Conservation (phyloP, 1,140 invertebrate species). For the Hesperophylax magnus region DNA sequence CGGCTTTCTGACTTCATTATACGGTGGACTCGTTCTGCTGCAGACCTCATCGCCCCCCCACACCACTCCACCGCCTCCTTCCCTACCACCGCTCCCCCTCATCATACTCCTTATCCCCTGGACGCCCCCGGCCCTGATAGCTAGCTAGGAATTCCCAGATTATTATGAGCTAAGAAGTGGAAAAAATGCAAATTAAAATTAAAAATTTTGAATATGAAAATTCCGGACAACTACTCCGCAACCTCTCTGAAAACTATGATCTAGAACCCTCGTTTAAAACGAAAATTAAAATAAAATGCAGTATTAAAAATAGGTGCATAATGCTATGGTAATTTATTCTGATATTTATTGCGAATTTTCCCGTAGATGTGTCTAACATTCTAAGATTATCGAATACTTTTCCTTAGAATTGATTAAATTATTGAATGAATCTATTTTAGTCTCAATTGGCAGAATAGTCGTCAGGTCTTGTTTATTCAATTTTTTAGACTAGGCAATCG, state of each 20-base stretch:
- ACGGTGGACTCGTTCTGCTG: constrained; percentile 33
- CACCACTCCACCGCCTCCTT: constrained; percentile 4
- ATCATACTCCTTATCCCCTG: neutral
- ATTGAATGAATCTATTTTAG: too few species aligned
- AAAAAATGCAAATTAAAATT: constrained; percentile 48
- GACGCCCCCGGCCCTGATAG: neutral
- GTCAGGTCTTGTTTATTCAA: too few species aligned
- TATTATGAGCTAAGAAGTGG: constrained; percentile 40
- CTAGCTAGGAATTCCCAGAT: constrained; percentile 19
- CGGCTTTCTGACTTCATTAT: constrained; percentile 55
- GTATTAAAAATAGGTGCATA: neutral
- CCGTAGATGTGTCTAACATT: neutral
- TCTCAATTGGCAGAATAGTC: too few species aligned
- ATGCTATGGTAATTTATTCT: neutral
- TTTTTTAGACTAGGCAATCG: too few species aligned
- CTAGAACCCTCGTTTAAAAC: neutral
- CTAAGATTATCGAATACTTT: too few species aligned
- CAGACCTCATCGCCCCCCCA: neutral
- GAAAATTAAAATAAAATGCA: neutral
- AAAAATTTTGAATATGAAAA: neutral
- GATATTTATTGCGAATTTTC: neutral
- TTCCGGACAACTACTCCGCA: neutral
- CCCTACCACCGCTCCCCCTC: neutral
- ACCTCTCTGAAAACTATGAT: neutral
- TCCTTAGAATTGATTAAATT: too few species aligned